phyloP scores from a whole-genome alignment of 2,113 vertebrate genomes.

The Panthera uncia region DNA sequence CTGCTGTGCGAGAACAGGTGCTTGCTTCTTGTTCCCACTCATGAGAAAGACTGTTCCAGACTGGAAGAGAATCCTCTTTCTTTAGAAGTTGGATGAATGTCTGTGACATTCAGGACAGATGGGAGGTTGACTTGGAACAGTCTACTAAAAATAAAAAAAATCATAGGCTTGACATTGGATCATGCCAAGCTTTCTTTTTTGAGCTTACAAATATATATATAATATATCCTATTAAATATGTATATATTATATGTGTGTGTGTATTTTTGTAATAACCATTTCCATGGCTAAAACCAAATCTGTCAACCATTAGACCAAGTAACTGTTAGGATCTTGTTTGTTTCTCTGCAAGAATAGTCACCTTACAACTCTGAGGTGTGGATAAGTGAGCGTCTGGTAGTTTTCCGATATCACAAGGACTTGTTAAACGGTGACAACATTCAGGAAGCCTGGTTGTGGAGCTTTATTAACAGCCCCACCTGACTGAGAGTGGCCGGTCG shows the following conservation, averaged over 20 bases:
- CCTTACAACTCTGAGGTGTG: neutral
- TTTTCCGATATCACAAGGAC: neutral
- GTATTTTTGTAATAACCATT: neutral
- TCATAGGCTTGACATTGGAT: neutral
- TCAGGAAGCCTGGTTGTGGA: neutral
- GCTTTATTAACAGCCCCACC: neutral
- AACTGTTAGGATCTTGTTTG: neutral
- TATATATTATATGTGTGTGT: neutral
- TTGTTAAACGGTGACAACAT: neutral
- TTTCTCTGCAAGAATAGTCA: neutral
- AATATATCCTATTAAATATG: no score
- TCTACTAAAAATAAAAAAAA: neutral
- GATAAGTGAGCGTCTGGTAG: accelerated
- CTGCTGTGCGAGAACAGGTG: accelerated
- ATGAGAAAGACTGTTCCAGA: neutral
- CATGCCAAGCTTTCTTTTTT: neutral
- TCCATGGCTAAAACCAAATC: neutral
- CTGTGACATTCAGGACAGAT: neutral
- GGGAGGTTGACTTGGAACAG: neutral
- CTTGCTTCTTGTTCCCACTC: neutral
- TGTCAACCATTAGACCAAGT: neutral
- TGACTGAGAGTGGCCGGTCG: accelerated
- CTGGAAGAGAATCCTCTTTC: neutral
- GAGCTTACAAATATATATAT: neutral
- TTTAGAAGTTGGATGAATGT: neutral